phyloP scores from a whole-genome alignment of 2,113 vertebrate genomes.

The Rostratula benghalensis region DNA sequence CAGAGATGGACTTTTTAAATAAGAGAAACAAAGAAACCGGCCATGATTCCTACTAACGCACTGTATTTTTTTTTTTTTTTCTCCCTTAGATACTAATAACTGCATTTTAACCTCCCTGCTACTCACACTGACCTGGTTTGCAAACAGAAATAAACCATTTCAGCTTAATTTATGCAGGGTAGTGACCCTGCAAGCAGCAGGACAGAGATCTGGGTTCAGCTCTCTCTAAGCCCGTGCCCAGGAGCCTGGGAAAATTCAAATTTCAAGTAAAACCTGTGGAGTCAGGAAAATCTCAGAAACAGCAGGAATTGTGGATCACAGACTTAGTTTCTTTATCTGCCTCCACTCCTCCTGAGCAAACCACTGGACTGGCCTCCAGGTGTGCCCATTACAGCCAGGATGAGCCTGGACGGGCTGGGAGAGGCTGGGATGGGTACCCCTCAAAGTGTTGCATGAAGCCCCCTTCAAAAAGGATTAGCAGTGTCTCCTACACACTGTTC shows the following conservation, averaged over 20 bases:
- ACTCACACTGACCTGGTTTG: neutral
- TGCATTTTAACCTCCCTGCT: neutral
- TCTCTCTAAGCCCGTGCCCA: neutral
- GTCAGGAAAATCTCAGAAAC: neutral
- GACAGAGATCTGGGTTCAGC: neutral
- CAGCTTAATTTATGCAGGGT: neutral
- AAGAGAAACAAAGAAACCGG: neutral
- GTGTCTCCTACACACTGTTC: neutral
- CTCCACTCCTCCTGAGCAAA: neutral
- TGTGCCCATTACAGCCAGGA: neutral
- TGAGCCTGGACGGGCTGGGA: neutral
- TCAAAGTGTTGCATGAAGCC: neutral
- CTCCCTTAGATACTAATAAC: neutral
- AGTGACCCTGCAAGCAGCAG: neutral
- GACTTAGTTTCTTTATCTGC: neutral
- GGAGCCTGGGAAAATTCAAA: neutral
- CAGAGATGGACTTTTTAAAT: neutral
- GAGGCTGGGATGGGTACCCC: neutral
- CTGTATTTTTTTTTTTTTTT: neutral
- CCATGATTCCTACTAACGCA: neutral
- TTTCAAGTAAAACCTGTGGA: neutral
- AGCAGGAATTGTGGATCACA: neutral
- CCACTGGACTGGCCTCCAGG: neutral
- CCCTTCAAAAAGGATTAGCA: neutral
- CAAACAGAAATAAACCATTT: conserved; percentile 18